Evolutionary conservation across 2,888 invertebrate species (phyloP), one percentile per base, ranked within the genome.

Genomic region (Philereme vetulata): DNA sequence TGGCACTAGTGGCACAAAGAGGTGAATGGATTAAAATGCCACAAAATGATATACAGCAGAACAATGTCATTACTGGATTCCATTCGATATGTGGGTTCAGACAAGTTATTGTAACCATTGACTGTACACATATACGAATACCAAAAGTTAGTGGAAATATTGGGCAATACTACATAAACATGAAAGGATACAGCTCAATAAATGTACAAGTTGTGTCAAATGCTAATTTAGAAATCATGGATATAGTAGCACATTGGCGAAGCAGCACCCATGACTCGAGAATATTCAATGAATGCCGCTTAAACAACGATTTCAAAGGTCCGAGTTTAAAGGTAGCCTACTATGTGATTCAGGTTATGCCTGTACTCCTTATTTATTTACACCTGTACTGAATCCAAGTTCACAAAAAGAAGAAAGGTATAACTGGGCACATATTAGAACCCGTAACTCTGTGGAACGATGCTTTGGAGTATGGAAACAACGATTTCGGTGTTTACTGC

Each of bases 391-490:
- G 40, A 40, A 9, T 9, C 40, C 40, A 9, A 7, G 3, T 9
- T 9, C 49, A 4, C n/a, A 11, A 10, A 11, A 8, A 8, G 51
- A 51, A 51, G 42, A 42, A 33, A 33, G 4, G 35, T 51, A 51
- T 2, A 51, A 51, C 35, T 4, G n/a, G 21, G 51, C 51, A 7
- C 51, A 51, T 9, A 51, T 42, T 32, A 4, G 36, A 4, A 51
- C 51, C 3, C 0, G 51, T 10, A 51, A 51, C n/a, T n/a, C 42
- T 32, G 51, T 51, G 42, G 51, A 42, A 51, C 51, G 51, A 9
- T 51, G 51, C 35, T 51, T 51, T 42, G 51, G 40, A 9, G 51
- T 51, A 4, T 51, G 40, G 42, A 51, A 51, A 10, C 51, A 51
- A 10, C 42, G 51, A n/a, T 51, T 51, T n/a, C 51, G 35, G n/a